A percentile compares a stretch with the other conserved stretches of the same genome.
Conservation (phyloP, 2,888 invertebrate genomes). For the Augiades crinisus region DNA sequence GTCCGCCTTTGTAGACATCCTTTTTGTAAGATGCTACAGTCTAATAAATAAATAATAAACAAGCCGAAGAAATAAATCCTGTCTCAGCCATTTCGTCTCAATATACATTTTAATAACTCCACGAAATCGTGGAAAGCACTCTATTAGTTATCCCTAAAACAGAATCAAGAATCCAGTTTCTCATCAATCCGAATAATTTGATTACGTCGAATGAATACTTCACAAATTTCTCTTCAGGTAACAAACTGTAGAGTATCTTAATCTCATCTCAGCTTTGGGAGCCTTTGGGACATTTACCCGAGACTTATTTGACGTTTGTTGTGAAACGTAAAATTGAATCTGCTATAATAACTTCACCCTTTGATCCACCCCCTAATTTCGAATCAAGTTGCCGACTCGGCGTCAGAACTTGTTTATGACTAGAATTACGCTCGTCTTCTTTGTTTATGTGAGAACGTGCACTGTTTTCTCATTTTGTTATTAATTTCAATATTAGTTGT, state of each 20-base stretch:
- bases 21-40: not conserved
- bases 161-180: not conserved
- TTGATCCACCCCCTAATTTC: conserved; percentile 11
- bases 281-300: conserved; percentile 15
- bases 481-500: no score
- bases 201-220: conserved; percentile 7
- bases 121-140: no score
- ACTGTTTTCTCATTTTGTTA: no score
- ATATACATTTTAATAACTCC: no score
- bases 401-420: conserved; percentile 1
- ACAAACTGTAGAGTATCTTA: conserved; percentile 5
- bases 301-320: conserved; percentile 17
- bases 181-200: conserved; percentile 7
- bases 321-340: conserved; percentile 21
- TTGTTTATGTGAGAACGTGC: not conserved
- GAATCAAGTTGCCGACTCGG: conserved; percentile 7
- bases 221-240: not conserved
- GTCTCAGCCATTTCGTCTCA: no score
- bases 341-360: conserved; percentile 17
- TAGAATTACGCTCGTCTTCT: not conserved
- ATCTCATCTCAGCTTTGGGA: not conserved
- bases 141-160: no score
- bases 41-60: no score
- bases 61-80: no score
- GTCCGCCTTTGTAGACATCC: no score